These are phyloP conservation scores for Panurus biarmicus DNA, from an alignment of 2,113 vertebrate genomes.

Conservation along the genomic window DNA sequence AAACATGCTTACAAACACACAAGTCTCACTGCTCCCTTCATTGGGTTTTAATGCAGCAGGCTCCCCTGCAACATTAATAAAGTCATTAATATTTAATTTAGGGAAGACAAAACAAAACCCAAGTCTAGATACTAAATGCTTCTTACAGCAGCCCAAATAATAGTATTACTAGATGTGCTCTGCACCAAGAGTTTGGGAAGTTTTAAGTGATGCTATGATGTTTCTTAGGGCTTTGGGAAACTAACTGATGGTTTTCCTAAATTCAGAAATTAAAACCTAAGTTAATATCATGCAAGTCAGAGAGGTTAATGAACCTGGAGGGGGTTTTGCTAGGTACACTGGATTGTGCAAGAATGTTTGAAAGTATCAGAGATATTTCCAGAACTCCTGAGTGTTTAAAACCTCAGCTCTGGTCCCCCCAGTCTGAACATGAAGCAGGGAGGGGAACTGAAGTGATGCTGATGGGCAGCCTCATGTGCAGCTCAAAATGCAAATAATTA, in stretches of 20 bases:
- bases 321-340: neutral
- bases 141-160: neutral
- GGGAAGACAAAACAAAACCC: neutral
- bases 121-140: neutral
- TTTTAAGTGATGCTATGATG: neutral
- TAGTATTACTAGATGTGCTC: neutral
- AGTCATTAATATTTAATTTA: neutral
- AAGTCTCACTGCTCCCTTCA: neutral
- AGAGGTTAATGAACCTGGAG: neutral
- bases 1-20: neutral
- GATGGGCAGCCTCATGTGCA: fast-evolving
- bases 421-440: neutral
- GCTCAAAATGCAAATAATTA: neutral
- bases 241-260: fast-evolving
- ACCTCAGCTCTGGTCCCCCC: neutral
- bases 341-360: neutral
- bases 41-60: neutral
- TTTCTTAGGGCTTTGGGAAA: neutral
- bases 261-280: neutral
- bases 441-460: neutral
- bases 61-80: neutral
- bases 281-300: neutral
- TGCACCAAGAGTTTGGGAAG: too few relatives aligned
- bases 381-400: neutral
- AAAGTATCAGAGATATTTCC: neutral